Base-by-base conservation (phyloP, 2,888 invertebrate species). In the Drosophila birchii region DNA sequence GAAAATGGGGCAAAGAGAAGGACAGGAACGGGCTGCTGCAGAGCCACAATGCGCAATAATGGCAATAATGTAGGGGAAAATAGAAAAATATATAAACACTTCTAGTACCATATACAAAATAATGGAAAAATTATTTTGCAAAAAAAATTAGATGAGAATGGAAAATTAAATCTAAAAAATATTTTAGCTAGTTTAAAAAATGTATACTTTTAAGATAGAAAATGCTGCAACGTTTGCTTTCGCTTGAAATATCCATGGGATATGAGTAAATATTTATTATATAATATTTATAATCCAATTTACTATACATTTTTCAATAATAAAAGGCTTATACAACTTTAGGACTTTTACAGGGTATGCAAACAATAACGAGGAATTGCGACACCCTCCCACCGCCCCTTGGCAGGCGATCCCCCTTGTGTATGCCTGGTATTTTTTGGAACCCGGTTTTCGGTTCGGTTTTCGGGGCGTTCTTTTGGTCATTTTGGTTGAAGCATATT, bases 401-500 rank as follows among this genome's bases (percentile, higher is more conserved):
- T 43, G 12, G 43, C 20, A 2, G 43, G 12, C 20, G 12, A 5
- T 20, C 26, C 26, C n/a, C n/a, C 6, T 9, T 7, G 44, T 26
- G 44, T 23, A 16, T 26, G 23, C 16, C 23, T 45, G 44, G 44
- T 45, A 45, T 45, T 45, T 45, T 45, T 26, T 16, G 16, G 43
- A 14, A 20, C 43, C 58, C 32, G 51, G 39, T 54, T 55, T 55
- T 66, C 41, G 20, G 47, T 67, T 47, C 45, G 29, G 67, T 51
- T 53, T 61, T 62, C 29, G 26, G 47, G 56, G 16, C 26, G 36
- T 70, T 76, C 74, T 80, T 80, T 86, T 72, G 84, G 84, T 77
- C 80, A 84, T 81, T 83, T 86, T 78, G 79, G 63, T 38, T 18
- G 70, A 60, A 84, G 80, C 84, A 86, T 86, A 84, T 84, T 84